Evolutionary conservation across 2,797 vertebrate genomes (phyloP).

Genomic region (Columba guinea): DNA sequence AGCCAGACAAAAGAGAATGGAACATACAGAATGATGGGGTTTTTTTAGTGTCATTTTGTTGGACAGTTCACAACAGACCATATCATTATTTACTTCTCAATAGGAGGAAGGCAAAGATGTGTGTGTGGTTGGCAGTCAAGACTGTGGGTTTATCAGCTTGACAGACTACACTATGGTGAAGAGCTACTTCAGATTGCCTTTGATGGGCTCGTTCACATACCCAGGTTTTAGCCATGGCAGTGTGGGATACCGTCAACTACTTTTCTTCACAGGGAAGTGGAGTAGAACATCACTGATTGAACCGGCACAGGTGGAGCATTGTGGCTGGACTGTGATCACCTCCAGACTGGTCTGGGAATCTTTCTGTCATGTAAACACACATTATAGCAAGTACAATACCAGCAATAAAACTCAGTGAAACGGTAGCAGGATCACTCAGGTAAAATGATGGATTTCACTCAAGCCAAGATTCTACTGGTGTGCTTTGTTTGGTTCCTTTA

Average conservation of each 20-base stretch:
- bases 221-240: not conserved
- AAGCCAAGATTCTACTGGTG: not conserved
- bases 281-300: not conserved
- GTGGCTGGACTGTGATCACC: not conserved
- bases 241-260: not conserved
- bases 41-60: conserved; percentile 27
- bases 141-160: conserved; percentile 21
- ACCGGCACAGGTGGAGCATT: not conserved
- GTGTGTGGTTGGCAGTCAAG: conserved; percentile 49
- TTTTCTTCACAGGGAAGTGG: not conserved
- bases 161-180: not conserved
- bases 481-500: not conserved
- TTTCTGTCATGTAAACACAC: not conserved
- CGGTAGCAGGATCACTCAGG: not conserved
- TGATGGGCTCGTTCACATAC: not conserved
- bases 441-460: not conserved
- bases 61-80: conserved; percentile 26
- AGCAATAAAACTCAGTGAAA: not conserved
- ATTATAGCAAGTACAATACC: not conserved
- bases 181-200: not conserved
- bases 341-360: not conserved
- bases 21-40: not conserved
- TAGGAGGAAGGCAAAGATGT: conserved; percentile 18
- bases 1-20: conserved; percentile 6
- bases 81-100: conserved; percentile 39